Percentiles rank a stretch among this genome's conserved stretches.
Conservation (phyloP, 2,888 invertebrate species). For the Orchesella flavescens region DNA sequence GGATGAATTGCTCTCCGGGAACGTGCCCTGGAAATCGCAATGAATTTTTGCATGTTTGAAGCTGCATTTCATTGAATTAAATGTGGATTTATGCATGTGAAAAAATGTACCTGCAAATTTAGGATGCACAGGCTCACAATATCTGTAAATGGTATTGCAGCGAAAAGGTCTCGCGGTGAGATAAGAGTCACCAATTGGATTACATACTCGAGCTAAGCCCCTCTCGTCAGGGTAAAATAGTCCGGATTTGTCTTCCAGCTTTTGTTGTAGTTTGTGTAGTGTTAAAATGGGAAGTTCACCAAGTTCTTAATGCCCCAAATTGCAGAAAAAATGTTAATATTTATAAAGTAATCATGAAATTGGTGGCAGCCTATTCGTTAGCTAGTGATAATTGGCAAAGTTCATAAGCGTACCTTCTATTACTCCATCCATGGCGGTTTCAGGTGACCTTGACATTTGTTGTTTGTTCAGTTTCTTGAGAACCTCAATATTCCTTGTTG, state of each 20-base stretch:
- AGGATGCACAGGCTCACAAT: slow-evolving; percentile 65
- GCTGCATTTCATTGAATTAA: not conserved
- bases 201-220: slow-evolving; percentile 70
- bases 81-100: not conserved
- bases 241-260: slow-evolving; percentile 66
- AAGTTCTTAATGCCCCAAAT: slow-evolving; percentile 47
- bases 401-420: slow-evolving; percentile 55
- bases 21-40: slow-evolving; percentile 61
- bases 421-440: slow-evolving; percentile 63
- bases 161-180: slow-evolving; percentile 69
- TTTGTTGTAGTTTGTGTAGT: slow-evolving; percentile 68
- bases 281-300: slow-evolving; percentile 70
- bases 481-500: slow-evolving; percentile 45
- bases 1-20: slow-evolving; percentile 68
- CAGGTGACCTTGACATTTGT: slow-evolving; percentile 66
- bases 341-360: not conserved
- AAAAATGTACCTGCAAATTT: slow-evolving; percentile 67
- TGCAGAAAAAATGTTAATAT: not conserved
- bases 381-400: not conserved
- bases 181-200: slow-evolving; percentile 69
- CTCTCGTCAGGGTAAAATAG: slow-evolving; percentile 69
- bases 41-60: not conserved
- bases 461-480: slow-evolving; percentile 63
- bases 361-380: too few relatives aligned
- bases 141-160: slow-evolving; percentile 68